These are phyloP conservation scores for Monopterus albus DNA, from an alignment of 2,113 vertebrate genomes.

Conservation along the genomic window DNA sequence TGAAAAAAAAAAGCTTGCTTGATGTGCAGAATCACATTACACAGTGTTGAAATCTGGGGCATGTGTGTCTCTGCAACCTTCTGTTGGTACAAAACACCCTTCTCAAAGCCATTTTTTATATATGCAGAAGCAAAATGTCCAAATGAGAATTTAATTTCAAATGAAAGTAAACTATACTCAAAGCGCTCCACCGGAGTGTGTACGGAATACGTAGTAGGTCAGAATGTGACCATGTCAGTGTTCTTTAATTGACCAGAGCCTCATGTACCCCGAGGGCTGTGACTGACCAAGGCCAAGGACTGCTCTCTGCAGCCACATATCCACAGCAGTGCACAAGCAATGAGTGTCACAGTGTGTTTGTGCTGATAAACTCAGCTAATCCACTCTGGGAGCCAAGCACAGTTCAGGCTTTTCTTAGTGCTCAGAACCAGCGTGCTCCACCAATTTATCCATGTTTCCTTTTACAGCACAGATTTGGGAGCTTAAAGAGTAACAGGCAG, in stretches of 20 bases:
- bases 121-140: too few relatives aligned
- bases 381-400: constrained; percentile 58
- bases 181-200: constrained; percentile 2
- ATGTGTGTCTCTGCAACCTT: too few relatives aligned
- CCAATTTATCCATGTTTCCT: constrained; percentile 41
- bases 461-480: constrained; percentile 27
- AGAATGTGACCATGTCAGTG: constrained; percentile 34
- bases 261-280: constrained; percentile 45
- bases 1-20: too few relatives aligned
- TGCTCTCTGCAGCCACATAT: constrained; percentile 63
- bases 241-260: constrained; percentile 59
- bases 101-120: too few relatives aligned
- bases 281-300: constrained; percentile 63
- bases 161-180: constrained; percentile 15
- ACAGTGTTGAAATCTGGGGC: too few relatives aligned
- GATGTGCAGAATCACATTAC: too few relatives aligned
- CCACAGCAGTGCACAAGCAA: constrained; percentile 36
- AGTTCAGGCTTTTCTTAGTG: constrained; percentile 40
- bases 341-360: constrained; percentile 58
- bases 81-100: too few relatives aligned
- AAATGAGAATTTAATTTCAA: background rate
- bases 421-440: constrained; percentile 29
- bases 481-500: constrained; percentile 28
- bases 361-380: constrained; percentile 76
- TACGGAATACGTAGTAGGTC: constrained; percentile 22